Conservation (phyloP, 2,888 invertebrate genomes). For the Cephus nigrinus region DNA sequence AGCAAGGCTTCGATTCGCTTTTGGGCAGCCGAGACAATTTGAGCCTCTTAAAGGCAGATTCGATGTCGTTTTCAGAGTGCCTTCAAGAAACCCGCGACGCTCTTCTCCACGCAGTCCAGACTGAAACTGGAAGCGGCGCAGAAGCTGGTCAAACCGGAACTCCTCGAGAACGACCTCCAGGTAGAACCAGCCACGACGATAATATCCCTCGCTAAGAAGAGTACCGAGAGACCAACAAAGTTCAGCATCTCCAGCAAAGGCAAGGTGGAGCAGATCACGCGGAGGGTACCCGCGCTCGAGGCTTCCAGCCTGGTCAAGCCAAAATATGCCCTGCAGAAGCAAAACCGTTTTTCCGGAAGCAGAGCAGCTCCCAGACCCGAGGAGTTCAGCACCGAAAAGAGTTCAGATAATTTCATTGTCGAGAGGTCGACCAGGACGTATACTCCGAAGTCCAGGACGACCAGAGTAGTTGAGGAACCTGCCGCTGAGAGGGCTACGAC, state of each 20-base stretch:
- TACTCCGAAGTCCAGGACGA: not conserved
- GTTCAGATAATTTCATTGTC: not conserved
- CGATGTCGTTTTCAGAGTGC: slow-evolving; percentile 51
- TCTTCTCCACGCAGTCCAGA: slow-evolving; percentile 54
- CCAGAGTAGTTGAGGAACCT: not conserved
- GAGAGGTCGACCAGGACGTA: not conserved
- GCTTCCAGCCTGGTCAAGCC: not conserved
- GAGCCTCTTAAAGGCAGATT: not conserved
- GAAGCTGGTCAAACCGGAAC: slow-evolving; percentile 54
- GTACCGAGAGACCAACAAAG: not conserved
- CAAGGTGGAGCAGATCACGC: not conserved
- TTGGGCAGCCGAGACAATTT: slow-evolving; percentile 8
- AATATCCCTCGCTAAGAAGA: slow-evolving; percentile 14
- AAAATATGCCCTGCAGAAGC: not conserved
- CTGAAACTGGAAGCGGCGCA: slow-evolving; percentile 58
- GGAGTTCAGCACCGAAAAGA: not conserved
- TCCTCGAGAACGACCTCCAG: slow-evolving; percentile 42
- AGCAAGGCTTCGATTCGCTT: slow-evolving; percentile 24
- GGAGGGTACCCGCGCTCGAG: not conserved
- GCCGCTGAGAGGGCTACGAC: not conserved
- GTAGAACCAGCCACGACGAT: slow-evolving; percentile 32
- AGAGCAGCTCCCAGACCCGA: not conserved
- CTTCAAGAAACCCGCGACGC: slow-evolving; percentile 48
- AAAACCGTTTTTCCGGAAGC: not conserved
- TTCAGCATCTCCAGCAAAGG: not conserved